Base-by-base conservation (phyloP, 2,113 vertebrate species). In the Paratilapia polleni region DNA sequence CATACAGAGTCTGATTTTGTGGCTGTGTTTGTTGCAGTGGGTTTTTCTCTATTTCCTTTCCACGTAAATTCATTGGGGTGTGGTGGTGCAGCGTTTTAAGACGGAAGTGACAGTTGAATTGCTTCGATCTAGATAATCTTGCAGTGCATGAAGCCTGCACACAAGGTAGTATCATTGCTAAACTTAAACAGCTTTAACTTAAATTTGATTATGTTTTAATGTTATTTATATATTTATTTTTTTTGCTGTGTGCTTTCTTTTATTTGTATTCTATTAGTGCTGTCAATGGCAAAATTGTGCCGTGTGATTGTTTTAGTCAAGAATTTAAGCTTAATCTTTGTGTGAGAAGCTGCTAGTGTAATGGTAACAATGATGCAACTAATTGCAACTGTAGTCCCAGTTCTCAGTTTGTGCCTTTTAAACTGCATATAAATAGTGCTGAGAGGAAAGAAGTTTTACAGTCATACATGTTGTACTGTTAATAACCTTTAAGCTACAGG, bases 321-420 rank as follows among this genome's bases (percentile, higher is more conserved):
- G 31, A 70, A 77, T 8, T 76, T 56, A 20, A 19, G 36, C 34
- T 73, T 70, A 24, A 77, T 74, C 52, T 64, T n/a, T 14, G 10
- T 57, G 43, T 13, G 41, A 84, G 73, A 89, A 66, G 68, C 81
- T 74, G 26, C 26, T 73, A 13, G 36, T 81, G 86, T 56, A 88
- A 84, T 19, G 9, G 79, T 77, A 73, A 47, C 79, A 59, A 81
- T 93, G 93, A 94, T 88, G 93, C 89, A 93, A 94, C 81, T 70
- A 22, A 77, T 84, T 93, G 93, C 82, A 94, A 93, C 78, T 74
- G 34, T 36, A 60, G 14, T 38, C 31, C 10, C 20, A 31, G 9
- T 52, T 54, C 24, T 73, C n/a, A 58, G n/a, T 77, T 75, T 58
- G 38, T 34, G 57, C 38, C 47, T 80, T 54, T 81, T 7, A 63